Percentiles rank a stretch among this genome's conserved stretches.
Evolutionary conservation across 2,113 vertebrate species (phyloP).

Genomic region (Guaruba guarouba): DNA sequence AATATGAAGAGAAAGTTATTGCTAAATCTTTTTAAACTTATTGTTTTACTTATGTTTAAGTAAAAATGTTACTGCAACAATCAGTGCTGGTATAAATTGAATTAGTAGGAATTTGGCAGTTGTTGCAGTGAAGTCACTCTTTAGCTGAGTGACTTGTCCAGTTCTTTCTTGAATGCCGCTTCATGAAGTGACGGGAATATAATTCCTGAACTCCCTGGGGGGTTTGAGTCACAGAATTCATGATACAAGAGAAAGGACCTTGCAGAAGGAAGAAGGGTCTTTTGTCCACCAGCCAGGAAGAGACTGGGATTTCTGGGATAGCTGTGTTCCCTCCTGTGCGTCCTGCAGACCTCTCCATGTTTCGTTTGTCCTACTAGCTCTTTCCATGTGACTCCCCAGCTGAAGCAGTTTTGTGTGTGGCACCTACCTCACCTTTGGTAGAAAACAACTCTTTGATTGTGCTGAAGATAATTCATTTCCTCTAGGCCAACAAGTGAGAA

Average conservation of each 20-base stretch:
- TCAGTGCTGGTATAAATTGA: background rate
- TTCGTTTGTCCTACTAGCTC: background rate
- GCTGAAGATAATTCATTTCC: background rate
- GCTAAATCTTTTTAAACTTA: background rate
- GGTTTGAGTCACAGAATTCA: background rate
- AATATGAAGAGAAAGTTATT: background rate
- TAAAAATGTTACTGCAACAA: background rate
- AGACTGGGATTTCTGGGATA: background rate
- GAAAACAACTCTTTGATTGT: background rate
- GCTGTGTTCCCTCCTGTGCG: background rate
- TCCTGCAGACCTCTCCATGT: background rate
- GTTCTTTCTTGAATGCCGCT: background rate
- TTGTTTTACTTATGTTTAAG: background rate
- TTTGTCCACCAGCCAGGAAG: background rate
- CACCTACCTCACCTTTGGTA: background rate
- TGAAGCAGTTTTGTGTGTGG: background rate
- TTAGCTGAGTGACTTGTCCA: background rate
- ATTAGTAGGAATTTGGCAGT: background rate
- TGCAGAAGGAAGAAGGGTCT: background rate
- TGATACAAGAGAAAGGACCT: background rate
- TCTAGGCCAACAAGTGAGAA: background rate
- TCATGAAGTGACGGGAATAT: background rate
- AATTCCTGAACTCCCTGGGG: background rate
- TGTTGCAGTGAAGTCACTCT: background rate
- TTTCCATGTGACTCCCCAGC: background rate